phyloP scores from a whole-genome alignment of 2,888 invertebrate genomes.

The Tinea pellionella region DNA sequence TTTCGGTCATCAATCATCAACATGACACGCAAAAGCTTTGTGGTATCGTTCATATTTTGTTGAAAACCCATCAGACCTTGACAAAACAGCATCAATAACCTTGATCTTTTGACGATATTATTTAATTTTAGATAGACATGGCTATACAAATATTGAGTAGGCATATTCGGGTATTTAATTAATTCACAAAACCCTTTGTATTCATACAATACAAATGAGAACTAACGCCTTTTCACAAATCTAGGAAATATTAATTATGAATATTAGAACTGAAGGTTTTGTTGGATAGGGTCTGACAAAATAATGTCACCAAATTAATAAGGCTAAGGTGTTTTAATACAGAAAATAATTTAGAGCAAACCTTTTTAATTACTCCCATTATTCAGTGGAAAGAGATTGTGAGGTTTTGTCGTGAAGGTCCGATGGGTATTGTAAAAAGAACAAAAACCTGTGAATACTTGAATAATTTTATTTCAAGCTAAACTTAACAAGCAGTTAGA shows the following conservation, averaged over 20 bases:
- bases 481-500: background rate
- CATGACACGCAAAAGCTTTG: constrained; percentile 54
- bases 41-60: constrained; percentile 16
- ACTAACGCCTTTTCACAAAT: background rate
- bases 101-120: constrained; percentile 4
- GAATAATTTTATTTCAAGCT: background rate
- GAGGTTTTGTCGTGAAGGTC: constrained; percentile 17
- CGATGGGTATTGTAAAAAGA: background rate
- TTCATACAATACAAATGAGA: background rate
- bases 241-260: background rate
- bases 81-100: constrained; percentile 31
- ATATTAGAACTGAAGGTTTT: background rate
- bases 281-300: constrained; percentile 17
- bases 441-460: background rate
- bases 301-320: constrained; percentile 28
- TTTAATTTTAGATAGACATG: background rate
- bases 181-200: background rate
- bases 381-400: constrained; percentile 23
- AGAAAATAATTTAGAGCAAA: constrained; percentile 30
- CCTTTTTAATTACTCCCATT: constrained; percentile 40
- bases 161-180: background rate
- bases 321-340: constrained; percentile 24
- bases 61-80: constrained; percentile 32
- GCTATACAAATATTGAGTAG: background rate
- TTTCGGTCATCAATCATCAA: constrained; percentile 46